A percentile compares a stretch with the other conserved stretches of the same genome.
Evolutionary conservation across 2,113 vertebrate species (phyloP).

Genomic region (Charadrius vociferus): DNA sequence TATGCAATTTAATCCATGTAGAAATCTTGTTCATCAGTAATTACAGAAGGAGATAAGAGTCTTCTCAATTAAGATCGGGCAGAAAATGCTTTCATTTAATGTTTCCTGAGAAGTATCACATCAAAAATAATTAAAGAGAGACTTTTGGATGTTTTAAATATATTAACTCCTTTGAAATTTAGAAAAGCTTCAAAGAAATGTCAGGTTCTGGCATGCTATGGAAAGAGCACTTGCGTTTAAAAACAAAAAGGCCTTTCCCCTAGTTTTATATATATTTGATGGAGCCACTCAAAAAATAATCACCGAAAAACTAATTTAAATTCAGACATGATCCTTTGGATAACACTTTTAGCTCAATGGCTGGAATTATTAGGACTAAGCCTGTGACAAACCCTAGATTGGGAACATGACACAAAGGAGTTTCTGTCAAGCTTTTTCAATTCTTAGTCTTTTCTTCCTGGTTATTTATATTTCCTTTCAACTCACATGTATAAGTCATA

Average conservation of each 20-base stretch:
- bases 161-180: constrained; percentile 42
- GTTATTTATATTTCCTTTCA: constrained; percentile 36
- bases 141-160: constrained; percentile 12
- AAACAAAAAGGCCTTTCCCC: constrained; percentile 26
- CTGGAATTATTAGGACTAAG: background rate
- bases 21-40: constrained; percentile 52
- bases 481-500: background rate
- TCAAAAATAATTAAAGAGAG: constrained; percentile 45
- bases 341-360: background rate
- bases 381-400: constrained; percentile 11
- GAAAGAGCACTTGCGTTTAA: background rate
- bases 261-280: constrained; percentile 26
- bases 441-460: constrained; percentile 29
- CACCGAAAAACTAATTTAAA: constrained; percentile 20
- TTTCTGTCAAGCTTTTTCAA: constrained; percentile 17
- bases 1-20: background rate
- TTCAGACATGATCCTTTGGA: background rate
- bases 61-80: constrained; percentile 44
- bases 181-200: constrained; percentile 58
- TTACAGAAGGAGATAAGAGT: constrained; percentile 39
- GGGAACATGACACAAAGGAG: background rate
- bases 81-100: constrained; percentile 33
- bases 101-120: constrained; percentile 26
- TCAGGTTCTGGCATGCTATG: background rate
- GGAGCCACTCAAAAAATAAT: background rate